Conservation (phyloP, 2,113 vertebrate genomes). For the Myodes glareolus region DNA sequence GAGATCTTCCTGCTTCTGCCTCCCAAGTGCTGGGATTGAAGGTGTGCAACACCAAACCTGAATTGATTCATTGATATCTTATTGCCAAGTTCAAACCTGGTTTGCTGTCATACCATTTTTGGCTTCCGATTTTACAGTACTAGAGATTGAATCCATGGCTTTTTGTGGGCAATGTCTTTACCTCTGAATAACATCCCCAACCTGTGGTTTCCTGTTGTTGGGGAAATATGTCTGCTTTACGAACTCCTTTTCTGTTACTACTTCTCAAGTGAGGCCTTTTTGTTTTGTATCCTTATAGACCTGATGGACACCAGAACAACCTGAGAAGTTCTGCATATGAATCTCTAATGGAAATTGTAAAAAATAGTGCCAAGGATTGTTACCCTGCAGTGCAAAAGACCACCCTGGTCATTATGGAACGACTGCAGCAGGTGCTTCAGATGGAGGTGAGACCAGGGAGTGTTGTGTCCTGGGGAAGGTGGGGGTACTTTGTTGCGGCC, state of each 20-base stretch:
- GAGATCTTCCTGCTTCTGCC: neutral
- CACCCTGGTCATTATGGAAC: conserved; percentile 98
- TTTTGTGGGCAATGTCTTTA: neutral
- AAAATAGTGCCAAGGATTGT: conserved; percentile 99
- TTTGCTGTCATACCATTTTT: neutral
- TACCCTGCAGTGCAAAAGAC: conserved; percentile 99
- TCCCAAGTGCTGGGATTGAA: neutral
- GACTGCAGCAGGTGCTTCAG: conserved; percentile 98
- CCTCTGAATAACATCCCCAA: neutral
- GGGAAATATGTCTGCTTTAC: neutral
- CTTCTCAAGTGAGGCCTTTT: neutral
- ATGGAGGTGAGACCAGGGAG: conserved; percentile 92
- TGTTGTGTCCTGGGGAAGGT: too few species aligned
- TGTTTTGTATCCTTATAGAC: conserved; percentile 84
- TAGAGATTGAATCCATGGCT: neutral
- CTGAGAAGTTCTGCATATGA: conserved; percentile 97
- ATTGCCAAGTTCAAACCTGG: neutral
- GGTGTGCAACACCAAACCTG: too few species aligned
- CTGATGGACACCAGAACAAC: conserved; percentile 99
- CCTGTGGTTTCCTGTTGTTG: neutral
- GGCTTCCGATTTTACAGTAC: neutral
- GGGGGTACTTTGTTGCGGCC: neutral
- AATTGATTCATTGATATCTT: neutral
- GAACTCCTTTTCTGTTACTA: neutral
- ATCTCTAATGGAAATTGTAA: conserved; percentile 99